Evolutionary conservation across 2,797 vertebrate genomes (phyloP).

Genomic region (Takifugu ocellatus): DNA sequence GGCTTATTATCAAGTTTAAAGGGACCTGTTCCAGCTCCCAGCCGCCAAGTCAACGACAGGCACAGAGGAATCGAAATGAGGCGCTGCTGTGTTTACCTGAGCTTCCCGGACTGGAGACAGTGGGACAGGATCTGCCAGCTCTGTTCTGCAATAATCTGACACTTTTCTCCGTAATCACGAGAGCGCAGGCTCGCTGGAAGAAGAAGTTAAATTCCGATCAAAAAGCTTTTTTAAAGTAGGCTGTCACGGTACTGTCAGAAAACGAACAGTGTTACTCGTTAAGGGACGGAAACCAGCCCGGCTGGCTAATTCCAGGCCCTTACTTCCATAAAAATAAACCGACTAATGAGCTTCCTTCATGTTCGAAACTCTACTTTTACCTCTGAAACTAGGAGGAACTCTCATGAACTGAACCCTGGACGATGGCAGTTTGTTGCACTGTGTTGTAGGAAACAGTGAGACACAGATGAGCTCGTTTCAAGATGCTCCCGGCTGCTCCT

Average conservation of each 20-base stretch:
- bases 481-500: slow-evolving; percentile 27
- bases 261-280: slow-evolving; percentile 37
- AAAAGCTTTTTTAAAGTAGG: slow-evolving; percentile 26
- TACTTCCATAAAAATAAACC: slow-evolving; percentile 1
- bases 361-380: slow-evolving; percentile 56
- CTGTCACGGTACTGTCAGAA: slow-evolving; percentile 25
- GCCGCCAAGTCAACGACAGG: slow-evolving; percentile 10
- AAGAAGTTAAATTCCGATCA: slow-evolving; percentile 42
- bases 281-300: neutral
- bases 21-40: neutral
- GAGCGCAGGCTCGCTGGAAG: neutral
- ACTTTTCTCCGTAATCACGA: slow-evolving; percentile 19
- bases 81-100: slow-evolving; percentile 38
- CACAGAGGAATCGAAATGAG: neutral
- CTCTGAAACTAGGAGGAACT: slow-evolving; percentile 50
- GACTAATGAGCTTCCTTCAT: slow-evolving; percentile 55
- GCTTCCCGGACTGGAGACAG: no score
- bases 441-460: neutral
- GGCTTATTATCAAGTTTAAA: slow-evolving; percentile 8
- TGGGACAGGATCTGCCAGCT: slow-evolving; percentile 27
- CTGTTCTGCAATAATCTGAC: slow-evolving; percentile 8
- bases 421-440: slow-evolving; percentile 6
- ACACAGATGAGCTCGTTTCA: slow-evolving; percentile 16
- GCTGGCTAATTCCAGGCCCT: neutral
- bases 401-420: slow-evolving; percentile 29